A percentile compares a stretch with the other conserved stretches of the same genome.
These are phyloP conservation scores for Bostrychus sinensis DNA, from an alignment of 2,113 vertebrate species.

Conservation along the genomic window DNA sequence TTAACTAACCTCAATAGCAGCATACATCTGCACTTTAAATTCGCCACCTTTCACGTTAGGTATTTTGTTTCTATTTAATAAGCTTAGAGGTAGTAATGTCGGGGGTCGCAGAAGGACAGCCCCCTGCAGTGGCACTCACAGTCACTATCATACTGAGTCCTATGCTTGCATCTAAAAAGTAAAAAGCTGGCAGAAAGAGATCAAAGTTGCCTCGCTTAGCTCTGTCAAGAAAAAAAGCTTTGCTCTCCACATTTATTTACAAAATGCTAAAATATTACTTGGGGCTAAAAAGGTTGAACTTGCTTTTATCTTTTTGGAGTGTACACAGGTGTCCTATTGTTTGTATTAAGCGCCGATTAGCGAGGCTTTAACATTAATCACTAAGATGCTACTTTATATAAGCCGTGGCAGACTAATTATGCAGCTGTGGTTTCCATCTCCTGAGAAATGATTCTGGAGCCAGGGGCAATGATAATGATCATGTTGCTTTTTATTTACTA, in stretches of 20 bases:
- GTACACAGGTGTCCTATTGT: slow-evolving; percentile 5
- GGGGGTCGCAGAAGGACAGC: not conserved
- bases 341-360: not conserved
- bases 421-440: not conserved
- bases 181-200: not conserved
- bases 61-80: not conserved
- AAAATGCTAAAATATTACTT: not conserved
- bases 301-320: not conserved
- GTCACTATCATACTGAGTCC: not conserved
- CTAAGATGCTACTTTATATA: not conserved
- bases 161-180: not conserved
- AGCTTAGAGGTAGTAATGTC: not conserved
- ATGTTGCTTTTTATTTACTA: slow-evolving; percentile 38
- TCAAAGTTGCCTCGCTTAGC: not conserved
- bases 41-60: not conserved
- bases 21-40: not conserved
- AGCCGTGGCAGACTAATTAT: slow-evolving; percentile 3
- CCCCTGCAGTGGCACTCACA: not conserved
- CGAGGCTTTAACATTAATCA: slow-evolving; percentile 1
- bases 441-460: slow-evolving; percentile 3
- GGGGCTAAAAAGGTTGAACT: not conserved
- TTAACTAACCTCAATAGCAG: not conserved
- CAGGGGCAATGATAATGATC: slow-evolving; percentile 8
- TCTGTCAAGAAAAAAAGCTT: not conserved
- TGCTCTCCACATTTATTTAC: not conserved